These are phyloP conservation scores for Isoperla grammatica DNA, from an alignment of 2,888 invertebrate species.

Conservation along the genomic window DNA sequence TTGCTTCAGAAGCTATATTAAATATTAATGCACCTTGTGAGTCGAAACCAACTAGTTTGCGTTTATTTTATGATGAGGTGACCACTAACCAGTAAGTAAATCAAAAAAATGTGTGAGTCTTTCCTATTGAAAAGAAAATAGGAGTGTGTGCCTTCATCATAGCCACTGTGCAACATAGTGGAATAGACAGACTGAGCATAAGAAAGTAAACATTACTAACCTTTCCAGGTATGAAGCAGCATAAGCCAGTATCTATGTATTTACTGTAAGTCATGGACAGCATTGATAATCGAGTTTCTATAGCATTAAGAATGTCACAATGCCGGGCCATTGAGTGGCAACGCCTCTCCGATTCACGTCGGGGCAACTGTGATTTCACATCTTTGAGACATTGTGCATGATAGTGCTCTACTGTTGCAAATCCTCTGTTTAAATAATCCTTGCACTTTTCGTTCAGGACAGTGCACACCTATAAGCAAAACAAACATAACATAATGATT, in stretches of 20 bases:
- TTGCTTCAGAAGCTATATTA: no score
- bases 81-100: no score
- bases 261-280: slow-evolving; percentile 89
- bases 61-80: no score
- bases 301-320: slow-evolving; percentile 81
- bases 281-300: slow-evolving; percentile 88
- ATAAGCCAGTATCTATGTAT: slow-evolving; percentile 74
- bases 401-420: slow-evolving; percentile 69
- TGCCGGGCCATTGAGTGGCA: slow-evolving; percentile 81
- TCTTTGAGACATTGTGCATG: slow-evolving; percentile 69
- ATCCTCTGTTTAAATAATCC: slow-evolving; percentile 74
- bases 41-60: no score
- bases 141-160: no score
- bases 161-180: no score
- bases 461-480: slow-evolving; percentile 62
- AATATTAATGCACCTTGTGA: no score
- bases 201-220: slow-evolving; percentile 55
- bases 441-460: slow-evolving; percentile 70
- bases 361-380: slow-evolving; percentile 75
- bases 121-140: no score
- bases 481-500: no score
- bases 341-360: slow-evolving; percentile 83
- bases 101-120: no score
- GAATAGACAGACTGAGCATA: no score
- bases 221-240: slow-evolving; percentile 92